phyloP scores from a whole-genome alignment of 2,888 invertebrate species.

The Chloromyia formosa region DNA sequence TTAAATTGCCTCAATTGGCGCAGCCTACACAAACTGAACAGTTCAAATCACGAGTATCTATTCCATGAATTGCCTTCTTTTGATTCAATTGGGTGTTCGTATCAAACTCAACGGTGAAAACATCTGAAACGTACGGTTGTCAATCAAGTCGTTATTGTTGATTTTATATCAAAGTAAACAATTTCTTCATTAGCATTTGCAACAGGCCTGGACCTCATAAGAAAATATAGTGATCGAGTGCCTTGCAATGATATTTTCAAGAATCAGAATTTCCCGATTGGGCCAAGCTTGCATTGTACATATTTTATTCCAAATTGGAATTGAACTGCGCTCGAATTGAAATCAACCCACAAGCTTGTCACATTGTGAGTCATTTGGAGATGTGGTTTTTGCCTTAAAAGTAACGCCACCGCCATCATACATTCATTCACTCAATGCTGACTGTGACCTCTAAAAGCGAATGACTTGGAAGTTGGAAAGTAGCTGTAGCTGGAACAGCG shows the following conservation, averaged over 20 bases:
- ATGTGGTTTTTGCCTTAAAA: slow-evolving; percentile 27
- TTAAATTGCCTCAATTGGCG: slow-evolving; percentile 15
- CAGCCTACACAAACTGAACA: not conserved
- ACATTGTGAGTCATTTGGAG: slow-evolving; percentile 21
- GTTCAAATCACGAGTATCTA: not conserved
- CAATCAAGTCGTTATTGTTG: slow-evolving; percentile 4
- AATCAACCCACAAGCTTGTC: slow-evolving; percentile 26
- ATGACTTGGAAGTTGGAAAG: slow-evolving; percentile 22
- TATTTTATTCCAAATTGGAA: slow-evolving; percentile 37
- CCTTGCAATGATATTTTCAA: not conserved
- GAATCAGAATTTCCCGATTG: slow-evolving; percentile 41
- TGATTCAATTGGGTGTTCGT: too few relatives aligned
- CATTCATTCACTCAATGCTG: not conserved
- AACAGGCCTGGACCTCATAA: not conserved
- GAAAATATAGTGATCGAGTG: too few relatives aligned
- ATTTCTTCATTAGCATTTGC: slow-evolving; percentile 5
- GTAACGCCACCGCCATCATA: not conserved
- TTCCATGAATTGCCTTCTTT: not conserved
- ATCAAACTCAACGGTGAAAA: too few relatives aligned
- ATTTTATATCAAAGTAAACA: not conserved
- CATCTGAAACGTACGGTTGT: too few relatives aligned
- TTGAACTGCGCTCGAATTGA: slow-evolving; percentile 14
- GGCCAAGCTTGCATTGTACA: slow-evolving; percentile 28
- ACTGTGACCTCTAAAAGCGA: slow-evolving; percentile 26
- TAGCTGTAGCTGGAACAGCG: not conserved